Base-by-base conservation (phyloP, 1,140 invertebrate species). In the Drosophila melanica region DNA sequence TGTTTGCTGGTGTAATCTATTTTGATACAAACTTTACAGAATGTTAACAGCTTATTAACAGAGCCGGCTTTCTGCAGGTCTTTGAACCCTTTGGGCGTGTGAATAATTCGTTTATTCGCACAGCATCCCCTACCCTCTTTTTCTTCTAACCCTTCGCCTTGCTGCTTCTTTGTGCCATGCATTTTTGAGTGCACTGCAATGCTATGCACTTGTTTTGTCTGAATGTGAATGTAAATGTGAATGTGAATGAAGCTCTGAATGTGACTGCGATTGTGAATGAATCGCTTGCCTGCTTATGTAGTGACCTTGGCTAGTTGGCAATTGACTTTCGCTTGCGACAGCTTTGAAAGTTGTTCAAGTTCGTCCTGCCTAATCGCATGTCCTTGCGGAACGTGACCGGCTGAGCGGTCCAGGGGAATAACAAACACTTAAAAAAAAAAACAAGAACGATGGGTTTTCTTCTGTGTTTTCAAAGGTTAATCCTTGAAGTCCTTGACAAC, bases 61-160 rank as follows among this genome's bases (percentile, higher is more conserved):
- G 57, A 48, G 66, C 81, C 81, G 79, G 82, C 84, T 79, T 87
- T 76, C 41, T 63, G 45, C 30, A 76, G 81, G 82, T 86, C 81
- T 86, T 82, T 86, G 79, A 86, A 85, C 81, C 47, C 10, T 30
- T 35, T 35, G 33, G 23, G 30, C 30, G 45, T 51, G 12, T 48
- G 54, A 41, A 63, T 63, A 20, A 63, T 51, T 51, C 48, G 48
- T 35, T 51, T 18, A 63, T 42, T 50, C 23, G 35, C 50, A 16
- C n/a, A 10, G 10, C 33, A 9, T 27, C 27, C 3, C 23, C 11
- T 4, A 11, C 6, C 5, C 39, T 1, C 4, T 3, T 14, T 18
- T 14, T 9, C 42, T 14, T 7, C 18, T 3, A 23, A 11, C 20
- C 4, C n/a, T 27, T 44, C 3, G 27, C 27, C 5, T 7, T 23